Base-by-base conservation (phyloP, 2,797 vertebrate species). In the Centroberyx gerrardi region DNA sequence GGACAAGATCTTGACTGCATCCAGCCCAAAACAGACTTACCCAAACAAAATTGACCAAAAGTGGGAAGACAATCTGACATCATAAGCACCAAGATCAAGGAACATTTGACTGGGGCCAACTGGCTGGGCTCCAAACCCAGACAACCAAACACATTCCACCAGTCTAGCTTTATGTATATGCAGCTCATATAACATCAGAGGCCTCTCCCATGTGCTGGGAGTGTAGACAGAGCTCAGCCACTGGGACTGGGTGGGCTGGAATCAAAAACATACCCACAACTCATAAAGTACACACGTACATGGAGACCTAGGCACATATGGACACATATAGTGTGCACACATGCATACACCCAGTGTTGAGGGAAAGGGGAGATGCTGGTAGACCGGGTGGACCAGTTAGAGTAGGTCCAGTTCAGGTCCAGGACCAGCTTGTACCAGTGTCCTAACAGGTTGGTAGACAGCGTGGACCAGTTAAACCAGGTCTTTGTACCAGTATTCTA, bases 61-160 rank as follows among this genome's bases (percentile, higher is more conserved):
- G 3, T 18, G 9, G 7, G 33, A 66, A 63, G 67, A 83, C 56
- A 72, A 86, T 74, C 78, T 59, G 27, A 76, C 61, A 52, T 72
- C 76, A 77, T 68, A 73, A 28, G 64, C 68, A 10, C 29, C 22
- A 1, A 68, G 15, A 48, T 29, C 55, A 63, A 75, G 59, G 22
- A 48, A 15, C 55, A 46, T 42, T 68, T 48, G 76, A 76, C 64
- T 48, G 18, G 17, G 60, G 76, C 72, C 74, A 3, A 8, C 58
- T n/a, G 58, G 82, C 85, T 80, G 85, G 8, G 55, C 70, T 84
- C 84, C 72, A 80, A 69, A 76, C 38, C 81, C 82, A 62, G 31
- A 82, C 78, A 89, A 53, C 71, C 13, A 83, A 88, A 91, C 73
- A 63, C 77, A 62, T 70, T 78, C 75, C 71, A 62, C 48, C 65